Base-by-base conservation (phyloP, 2,888 invertebrate species). In the Tetranychus truncatus region DNA sequence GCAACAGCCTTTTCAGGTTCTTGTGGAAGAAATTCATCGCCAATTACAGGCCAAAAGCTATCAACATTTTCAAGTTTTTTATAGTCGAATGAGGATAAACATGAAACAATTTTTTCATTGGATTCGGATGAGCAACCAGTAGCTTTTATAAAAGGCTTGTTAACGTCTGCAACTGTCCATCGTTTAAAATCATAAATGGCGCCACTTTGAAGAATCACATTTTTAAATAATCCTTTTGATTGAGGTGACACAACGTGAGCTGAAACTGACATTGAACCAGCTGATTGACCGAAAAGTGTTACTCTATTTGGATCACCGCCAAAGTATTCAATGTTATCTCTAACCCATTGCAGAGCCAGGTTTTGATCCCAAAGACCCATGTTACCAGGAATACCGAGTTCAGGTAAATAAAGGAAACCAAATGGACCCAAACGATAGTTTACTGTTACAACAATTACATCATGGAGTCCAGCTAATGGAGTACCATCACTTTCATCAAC, bases 361-460 rank as follows among this genome's bases (percentile, higher is more conserved):
- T 20, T n/a, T 21, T 74, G 74, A 69, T 74, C 74, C 24, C 45
- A 45, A 18, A 74, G 34, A 9, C 74, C 74, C 67, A 74, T 34
- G 45, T 74, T 74, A 21, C 74, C 74, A n/a, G 66, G 74, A n/a
- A 69, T 69, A n/a, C 34, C 67, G 11, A 20, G 8, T 20, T 66
- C 45, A 1, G 45, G 45, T 34, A 20, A 21, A 55, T 65, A 55
- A 11, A 66, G 18, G 69, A 74, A 74, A 20, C 74, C 74, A n/a
- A 74, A 69, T 9, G 44, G 18, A 44, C 67, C 67, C 11, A 74
- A 18, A 44, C 74, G 74, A 21, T 74, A 74, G 34, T 67, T 67
- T 15, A 74, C n/a, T 11, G 67, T 74, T 34, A 74, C 74, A 24
- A 74, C 24, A 24, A 74, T 44, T 4, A 74, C 69, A 69, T 74